A percentile compares a stretch with the other conserved stretches of the same genome.
Evolutionary conservation across 2,888 invertebrate species (phyloP).

Genomic region (Cataglyphis livida): DNA sequence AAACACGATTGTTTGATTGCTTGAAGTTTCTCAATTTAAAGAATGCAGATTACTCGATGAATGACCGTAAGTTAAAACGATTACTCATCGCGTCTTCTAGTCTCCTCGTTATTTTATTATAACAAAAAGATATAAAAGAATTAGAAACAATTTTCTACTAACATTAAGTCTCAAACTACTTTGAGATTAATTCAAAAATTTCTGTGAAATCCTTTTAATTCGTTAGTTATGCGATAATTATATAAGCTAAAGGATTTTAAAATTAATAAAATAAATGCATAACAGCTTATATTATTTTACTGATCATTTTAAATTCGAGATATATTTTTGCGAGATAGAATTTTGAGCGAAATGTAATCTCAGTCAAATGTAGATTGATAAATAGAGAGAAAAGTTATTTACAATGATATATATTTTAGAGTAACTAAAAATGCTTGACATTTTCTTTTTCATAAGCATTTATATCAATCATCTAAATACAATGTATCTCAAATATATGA

Average conservation of each 20-base stretch:
- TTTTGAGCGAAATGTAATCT: background rate
- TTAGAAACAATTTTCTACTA: slow-evolving; percentile 21
- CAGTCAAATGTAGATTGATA: background rate
- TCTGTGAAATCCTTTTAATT: background rate
- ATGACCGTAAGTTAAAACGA: slow-evolving; percentile 43
- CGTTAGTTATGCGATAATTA: background rate
- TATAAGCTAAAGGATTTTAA: background rate
- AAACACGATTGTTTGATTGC: slow-evolving; percentile 65
- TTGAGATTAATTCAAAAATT: background rate
- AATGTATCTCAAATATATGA: background rate
- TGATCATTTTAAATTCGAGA: background rate
- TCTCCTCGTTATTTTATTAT: slow-evolving; percentile 73
- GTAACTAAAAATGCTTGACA: background rate
- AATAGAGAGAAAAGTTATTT: background rate
- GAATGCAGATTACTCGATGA: slow-evolving; percentile 25
- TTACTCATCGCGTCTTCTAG: slow-evolving; percentile 75
- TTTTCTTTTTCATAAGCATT: background rate
- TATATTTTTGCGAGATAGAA: background rate
- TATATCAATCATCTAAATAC: background rate
- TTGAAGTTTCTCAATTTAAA: slow-evolving; percentile 32
- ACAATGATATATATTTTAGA: background rate
- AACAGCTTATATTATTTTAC: background rate
- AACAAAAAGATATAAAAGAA: slow-evolving; percentile 17
- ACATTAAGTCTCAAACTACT: slow-evolving; percentile 10
- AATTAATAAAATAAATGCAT: slow-evolving; percentile 15